phyloP scores from a whole-genome alignment of 2,113 vertebrate species.

The Menura novaehollandiae region DNA sequence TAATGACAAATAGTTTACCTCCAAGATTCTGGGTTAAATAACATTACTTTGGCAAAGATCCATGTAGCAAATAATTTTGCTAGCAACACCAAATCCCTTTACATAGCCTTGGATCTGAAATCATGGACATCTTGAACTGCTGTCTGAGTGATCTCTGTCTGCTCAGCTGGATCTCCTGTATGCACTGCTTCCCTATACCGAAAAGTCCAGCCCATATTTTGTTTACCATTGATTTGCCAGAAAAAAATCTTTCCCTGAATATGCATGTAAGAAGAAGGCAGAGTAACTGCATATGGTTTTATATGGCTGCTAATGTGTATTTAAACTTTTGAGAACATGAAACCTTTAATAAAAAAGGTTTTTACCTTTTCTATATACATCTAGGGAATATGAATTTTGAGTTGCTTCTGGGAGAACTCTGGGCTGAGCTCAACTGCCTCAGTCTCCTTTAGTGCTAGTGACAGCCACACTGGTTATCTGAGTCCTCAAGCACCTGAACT shows the following conservation, averaged over 20 bases:
- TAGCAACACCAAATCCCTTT: not conserved
- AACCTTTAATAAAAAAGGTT: not conserved
- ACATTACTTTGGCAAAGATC: not conserved
- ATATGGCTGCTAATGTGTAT: not conserved
- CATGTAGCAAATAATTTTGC: not conserved
- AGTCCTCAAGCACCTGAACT: not conserved
- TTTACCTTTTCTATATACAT: not conserved
- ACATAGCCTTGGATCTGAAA: not conserved
- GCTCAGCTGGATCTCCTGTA: not conserved
- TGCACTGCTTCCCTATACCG: not conserved
- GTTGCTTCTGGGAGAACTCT: not conserved
- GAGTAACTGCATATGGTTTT: not conserved
- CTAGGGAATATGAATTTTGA: not conserved
- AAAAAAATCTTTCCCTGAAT: not conserved
- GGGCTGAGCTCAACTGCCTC: not conserved
- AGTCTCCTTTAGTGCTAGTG: not conserved
- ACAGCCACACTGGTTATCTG: not conserved
- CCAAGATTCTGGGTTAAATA: not conserved
- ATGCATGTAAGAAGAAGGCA: not conserved
- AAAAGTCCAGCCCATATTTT: not conserved
- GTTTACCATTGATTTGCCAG: not conserved
- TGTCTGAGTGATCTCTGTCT: not conserved
- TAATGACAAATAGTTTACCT: not conserved
- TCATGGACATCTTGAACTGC: not conserved
- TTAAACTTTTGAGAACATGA: slow-evolving; percentile 53